Evolutionary conservation across 2,888 invertebrate genomes (phyloP).

Genomic region (Stenoptilia bipunctidactyla): DNA sequence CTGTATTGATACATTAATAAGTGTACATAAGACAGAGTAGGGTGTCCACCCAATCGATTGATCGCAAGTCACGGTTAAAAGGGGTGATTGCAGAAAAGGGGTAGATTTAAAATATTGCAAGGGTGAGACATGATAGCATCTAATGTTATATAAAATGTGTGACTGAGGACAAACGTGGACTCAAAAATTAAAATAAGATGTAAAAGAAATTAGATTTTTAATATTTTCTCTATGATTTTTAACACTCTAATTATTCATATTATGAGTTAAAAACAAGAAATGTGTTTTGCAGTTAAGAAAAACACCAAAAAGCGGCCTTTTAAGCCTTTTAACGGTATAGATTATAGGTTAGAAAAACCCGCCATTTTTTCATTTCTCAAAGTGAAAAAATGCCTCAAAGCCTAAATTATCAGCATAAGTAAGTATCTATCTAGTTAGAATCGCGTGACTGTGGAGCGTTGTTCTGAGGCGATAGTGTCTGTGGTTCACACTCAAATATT

Average conservation of each 20-base stretch:
- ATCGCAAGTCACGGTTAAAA: conserved; percentile 16
- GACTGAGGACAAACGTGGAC: conserved; percentile 12
- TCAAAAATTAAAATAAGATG: neutral
- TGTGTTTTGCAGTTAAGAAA: no score
- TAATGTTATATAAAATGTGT: conserved; percentile 21
- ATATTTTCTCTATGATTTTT: no score
- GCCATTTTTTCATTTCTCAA: no score
- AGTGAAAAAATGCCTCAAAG: no score
- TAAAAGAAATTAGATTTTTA: no score
- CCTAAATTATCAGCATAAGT: neutral
- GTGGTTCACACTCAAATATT: conserved; percentile 61
- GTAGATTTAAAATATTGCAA: conserved; percentile 59
- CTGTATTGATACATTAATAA: no score
- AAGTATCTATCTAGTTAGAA: neutral
- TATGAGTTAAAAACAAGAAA: no score
- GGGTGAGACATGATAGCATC: conserved; percentile 33
- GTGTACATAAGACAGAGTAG: no score
- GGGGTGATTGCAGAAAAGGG: conserved; percentile 26
- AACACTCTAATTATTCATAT: no score
- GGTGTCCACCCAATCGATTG: conserved; percentile 44
- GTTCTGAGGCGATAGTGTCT: conserved; percentile 49
- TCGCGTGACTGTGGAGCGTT: conserved; percentile 43
- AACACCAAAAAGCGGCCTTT: no score
- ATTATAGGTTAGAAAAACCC: no score
- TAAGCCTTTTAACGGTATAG: no score